Percentiles rank a stretch among this genome's conserved stretches.
These are phyloP conservation scores for Papilio xuthus DNA, from an alignment of 1,140 invertebrate species.

Conservation along the genomic window DNA sequence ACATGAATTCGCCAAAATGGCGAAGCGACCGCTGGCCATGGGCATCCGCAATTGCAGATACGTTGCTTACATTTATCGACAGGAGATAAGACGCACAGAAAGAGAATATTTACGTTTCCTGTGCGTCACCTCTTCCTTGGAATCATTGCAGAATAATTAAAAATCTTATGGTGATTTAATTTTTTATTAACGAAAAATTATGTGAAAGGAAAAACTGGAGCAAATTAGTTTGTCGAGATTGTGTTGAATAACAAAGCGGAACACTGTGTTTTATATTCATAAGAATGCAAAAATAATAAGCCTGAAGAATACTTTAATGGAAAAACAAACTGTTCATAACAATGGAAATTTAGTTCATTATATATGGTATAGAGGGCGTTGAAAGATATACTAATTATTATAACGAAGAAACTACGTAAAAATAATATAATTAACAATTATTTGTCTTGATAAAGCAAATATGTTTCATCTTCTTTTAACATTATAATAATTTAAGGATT, in stretches of 20 bases:
- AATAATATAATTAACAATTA: no score
- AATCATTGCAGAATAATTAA: not conserved
- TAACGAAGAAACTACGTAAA: no score
- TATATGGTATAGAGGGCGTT: not conserved
- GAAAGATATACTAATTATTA: not conserved
- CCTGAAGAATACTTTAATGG: conserved; percentile 30
- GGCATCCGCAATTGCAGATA: no score
- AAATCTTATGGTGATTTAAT: not conserved
- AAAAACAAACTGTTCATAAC: conserved; percentile 36
- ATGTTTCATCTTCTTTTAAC: no score
- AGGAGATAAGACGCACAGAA: no score
- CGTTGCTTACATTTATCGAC: no score
- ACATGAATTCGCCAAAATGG: no score
- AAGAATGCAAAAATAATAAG: conserved; percentile 34
- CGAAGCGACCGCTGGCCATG: no score
- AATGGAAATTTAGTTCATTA: conserved; percentile 2
- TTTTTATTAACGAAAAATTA: not conserved
- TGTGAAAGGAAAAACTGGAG: not conserved
- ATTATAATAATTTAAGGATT: no score
- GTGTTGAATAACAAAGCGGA: conserved; percentile 30
- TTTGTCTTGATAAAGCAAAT: no score
- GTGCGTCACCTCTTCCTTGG: no score
- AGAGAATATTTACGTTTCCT: no score
- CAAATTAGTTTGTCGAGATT: conserved; percentile 3
- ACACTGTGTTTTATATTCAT: conserved; percentile 39